Base-by-base conservation (phyloP, 2,888 invertebrate genomes). In the Archips crataeganus region DNA sequence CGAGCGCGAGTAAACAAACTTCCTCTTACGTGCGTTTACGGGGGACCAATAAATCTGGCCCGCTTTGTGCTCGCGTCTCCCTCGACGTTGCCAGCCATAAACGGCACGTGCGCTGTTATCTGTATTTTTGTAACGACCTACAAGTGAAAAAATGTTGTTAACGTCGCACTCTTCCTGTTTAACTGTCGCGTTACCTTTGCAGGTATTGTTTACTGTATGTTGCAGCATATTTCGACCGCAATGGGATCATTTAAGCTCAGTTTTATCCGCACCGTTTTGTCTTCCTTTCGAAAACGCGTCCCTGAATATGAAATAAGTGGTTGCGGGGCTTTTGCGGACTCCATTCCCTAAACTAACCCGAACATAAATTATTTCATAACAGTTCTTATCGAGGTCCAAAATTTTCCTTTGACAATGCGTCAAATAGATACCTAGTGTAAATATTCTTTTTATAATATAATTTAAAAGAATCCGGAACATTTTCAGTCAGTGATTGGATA, bases 321-420 rank as follows among this genome's bases (percentile, higher is more conserved):
- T 84, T 84, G 84, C 84, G 79, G 83, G 82, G 82, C 84, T 82
- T 82, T 87, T 85, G 80, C 82, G 79, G 84, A 87, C 86, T 89
- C 87, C 86, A 83, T 87, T 88, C 84, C 85, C 85, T 85, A 87
- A 91, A 89, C 89, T 89, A 87, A 90, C 89, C 89, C 85, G 82
- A 89, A 89, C 89, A 92, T 91, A 92, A 92, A 92, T 92, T 92
- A 91, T 93, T 91, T 89, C 85, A 84, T 85, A 85, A 89, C 88
- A 91, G 92, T 92, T 92, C 89, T 90, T 90, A 91, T 90, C 88
- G 88, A 86, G 87, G 88, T 86, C 86, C 85, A 89, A 90, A 91
- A 88, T 91, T 91, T 86, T 86, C 84, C 85, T 84, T 84, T 86
- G 85, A 90, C 90, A 91, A 90, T 90, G 87, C 89, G 87, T 86